Base-by-base conservation (phyloP, 2,113 vertebrate genomes). In the Glaucomys volans region DNA sequence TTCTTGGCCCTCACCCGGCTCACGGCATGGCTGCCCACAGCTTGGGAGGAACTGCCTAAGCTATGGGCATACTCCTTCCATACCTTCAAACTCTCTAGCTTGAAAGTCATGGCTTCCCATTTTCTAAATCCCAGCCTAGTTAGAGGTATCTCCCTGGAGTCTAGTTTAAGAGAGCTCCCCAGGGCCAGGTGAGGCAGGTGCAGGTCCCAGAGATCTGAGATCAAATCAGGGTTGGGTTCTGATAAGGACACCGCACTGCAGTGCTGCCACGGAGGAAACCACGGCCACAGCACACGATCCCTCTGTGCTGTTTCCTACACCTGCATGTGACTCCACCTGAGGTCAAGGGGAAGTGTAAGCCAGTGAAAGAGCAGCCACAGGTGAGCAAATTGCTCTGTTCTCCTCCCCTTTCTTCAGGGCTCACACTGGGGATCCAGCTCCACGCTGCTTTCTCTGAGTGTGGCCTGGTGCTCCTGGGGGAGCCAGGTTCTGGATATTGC, bases 201-300 rank as follows among this genome's bases (percentile, higher is more conserved):
- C 52, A 22, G 2, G 22, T 28, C 74, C 13, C 7, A 2, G n/a
- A 24, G 11, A 35, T 0, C 5, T 1, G 0, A 76, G 20, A 8
- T 14, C 20, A 3, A 8, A 28, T 52, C 17, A 24, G 17, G 1
- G 22, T 35, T 22, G 1, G 2, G 54, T 57, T 57, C 17, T 18
- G 5, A 22, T 4, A 1, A 8, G 5, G 42, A n/a, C 4, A 1
- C 4, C 17, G 18, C 1, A 32, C 16, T 37, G 64, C 10, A 0
- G 52, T 20, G 37, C 24, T 32, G 11, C 44, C 24, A 5, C 1
- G 1, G 75, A 5, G 74, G 28, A 30, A 17, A 16, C 20, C 18
- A 22, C 57, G 26, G n/a, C 24, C 32, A 20, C 35, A 30, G 14
- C 35, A 1, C 42, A 20, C 4, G 10, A 8, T 50, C 74, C 16